A percentile compares a stretch with the other conserved stretches of the same genome.
Evolutionary conservation across 2,113 vertebrate species (phyloP).

Genomic region (Platanista minor): DNA sequence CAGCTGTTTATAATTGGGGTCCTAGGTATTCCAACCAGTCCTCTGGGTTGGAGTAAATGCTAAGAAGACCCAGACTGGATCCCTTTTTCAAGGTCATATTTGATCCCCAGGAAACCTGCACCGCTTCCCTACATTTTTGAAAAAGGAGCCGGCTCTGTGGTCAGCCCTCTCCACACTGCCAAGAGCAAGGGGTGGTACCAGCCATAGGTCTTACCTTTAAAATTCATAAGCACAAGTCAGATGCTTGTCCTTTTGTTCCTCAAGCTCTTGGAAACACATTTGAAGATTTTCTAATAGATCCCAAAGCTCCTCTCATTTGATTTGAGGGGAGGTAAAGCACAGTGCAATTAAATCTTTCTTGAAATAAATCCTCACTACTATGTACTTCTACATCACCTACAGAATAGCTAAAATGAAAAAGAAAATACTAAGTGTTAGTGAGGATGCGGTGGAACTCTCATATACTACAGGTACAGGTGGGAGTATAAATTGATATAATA

Average conservation of each 20-base stretch:
- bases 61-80: not conserved
- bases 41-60: not conserved
- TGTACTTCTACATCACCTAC: not conserved
- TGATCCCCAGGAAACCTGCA: not conserved
- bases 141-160: not conserved
- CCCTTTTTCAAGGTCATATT: not conserved
- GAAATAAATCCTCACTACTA: not conserved
- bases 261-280: not conserved
- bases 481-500: not conserved
- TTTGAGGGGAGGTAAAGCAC: not conserved
- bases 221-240: not conserved
- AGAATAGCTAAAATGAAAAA: not conserved
- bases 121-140: not conserved
- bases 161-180: not conserved
- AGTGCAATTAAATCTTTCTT: conserved; percentile 2
- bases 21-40: not conserved
- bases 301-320: not conserved
- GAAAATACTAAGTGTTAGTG: not conserved
- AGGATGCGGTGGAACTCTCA: not conserved
- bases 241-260: not conserved
- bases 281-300: not conserved
- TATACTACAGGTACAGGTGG: not conserved
- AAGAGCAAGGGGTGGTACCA: not conserved
- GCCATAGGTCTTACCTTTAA: not conserved
- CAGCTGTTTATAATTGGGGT: not conserved